Conservation (phyloP, 2,113 vertebrate species). For the Rhynchopsitta pachyrhyncha region DNA sequence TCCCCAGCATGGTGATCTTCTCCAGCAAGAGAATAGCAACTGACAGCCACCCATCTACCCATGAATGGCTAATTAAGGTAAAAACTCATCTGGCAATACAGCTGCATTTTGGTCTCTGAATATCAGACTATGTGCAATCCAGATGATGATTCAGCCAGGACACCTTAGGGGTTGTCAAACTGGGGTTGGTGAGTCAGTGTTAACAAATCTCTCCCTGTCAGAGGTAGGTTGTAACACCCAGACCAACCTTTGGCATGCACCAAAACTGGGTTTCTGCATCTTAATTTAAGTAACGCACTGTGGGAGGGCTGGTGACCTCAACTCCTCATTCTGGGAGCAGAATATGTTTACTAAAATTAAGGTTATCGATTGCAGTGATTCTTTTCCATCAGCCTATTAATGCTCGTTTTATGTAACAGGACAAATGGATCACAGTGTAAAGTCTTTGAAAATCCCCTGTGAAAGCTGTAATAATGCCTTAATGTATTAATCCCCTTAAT, state of each 20-base stretch:
- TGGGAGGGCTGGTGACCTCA: slow-evolving; percentile 49
- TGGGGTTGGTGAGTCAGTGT: not conserved
- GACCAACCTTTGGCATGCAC: not conserved
- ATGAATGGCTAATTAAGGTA: not conserved
- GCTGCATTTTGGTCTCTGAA: not conserved
- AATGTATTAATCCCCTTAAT: slow-evolving; percentile 81
- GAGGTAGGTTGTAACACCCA: not conserved
- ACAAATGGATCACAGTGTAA: slow-evolving; percentile 78
- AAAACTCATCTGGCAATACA: not conserved
- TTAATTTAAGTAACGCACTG: not conserved
- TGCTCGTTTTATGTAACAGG: slow-evolving; percentile 72
- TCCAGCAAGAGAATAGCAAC: not conserved
- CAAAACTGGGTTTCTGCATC: not conserved
- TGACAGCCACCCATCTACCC: not conserved
- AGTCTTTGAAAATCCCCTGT: slow-evolving; percentile 77
- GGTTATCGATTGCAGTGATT: slow-evolving; percentile 68
- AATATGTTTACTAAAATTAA: slow-evolving; percentile 71
- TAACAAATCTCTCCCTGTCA: not conserved
- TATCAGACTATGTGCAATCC: not conserved
- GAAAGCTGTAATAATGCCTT: slow-evolving; percentile 77
- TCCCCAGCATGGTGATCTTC: not conserved
- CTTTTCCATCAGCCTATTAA: slow-evolving; percentile 69
- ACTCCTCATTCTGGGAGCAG: not conserved
- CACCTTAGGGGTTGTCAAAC: not conserved
- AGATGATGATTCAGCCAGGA: not conserved